Base-by-base conservation (phyloP, 2,797 vertebrate species). In the Kryptopterus vitreolus region DNA sequence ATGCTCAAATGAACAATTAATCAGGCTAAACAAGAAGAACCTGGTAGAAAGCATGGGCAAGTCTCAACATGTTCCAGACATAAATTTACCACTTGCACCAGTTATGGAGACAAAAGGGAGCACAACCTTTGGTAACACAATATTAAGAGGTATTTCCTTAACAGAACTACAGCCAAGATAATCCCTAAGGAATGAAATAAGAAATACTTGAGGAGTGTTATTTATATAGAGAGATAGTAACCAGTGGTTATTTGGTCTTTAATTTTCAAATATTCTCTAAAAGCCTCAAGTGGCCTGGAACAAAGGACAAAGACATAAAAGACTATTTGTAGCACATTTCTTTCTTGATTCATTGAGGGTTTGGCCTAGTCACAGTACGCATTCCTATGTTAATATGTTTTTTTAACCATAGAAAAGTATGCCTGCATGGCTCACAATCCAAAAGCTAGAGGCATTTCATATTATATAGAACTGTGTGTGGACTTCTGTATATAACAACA, bases 311-410 rank as follows among this genome's bases (percentile, higher is more conserved):
- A 87, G 62, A 85, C 84, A 85, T 86, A 85, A 86, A 84, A 84
- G 82, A 80, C 86, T 86, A 88, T 85, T 84, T 80, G 84, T 81
- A 86, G 86, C 82, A 83, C 86, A 89, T 91, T 89, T 87, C 81
- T 88, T 76, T 81, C 84, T 80, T 86, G 79, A 83, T 81, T 90
- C 81, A 38, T 84, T 82, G 81, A 83, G 85, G 87, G 78, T 82
- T 85, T 86, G 83, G 84, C 81, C 86, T 85, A 76, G 79, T 80
- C 38, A 62, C 43, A 59, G 79, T 82, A 79, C 76, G 82, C 90
- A 92, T 93, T 90, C 91, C 89, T 87, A 58, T 84, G 85, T 82
- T 76, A 46, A 81, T n/a, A n/a, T 76, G 88, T 77, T 87, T 86
- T 88, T 90, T 86, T 84, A 82, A 91, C 88, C 88, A 81, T 82